These are phyloP conservation scores for Heterotilapia buettikoferi DNA, from an alignment of 2,113 vertebrate genomes.

Conservation along the genomic window DNA sequence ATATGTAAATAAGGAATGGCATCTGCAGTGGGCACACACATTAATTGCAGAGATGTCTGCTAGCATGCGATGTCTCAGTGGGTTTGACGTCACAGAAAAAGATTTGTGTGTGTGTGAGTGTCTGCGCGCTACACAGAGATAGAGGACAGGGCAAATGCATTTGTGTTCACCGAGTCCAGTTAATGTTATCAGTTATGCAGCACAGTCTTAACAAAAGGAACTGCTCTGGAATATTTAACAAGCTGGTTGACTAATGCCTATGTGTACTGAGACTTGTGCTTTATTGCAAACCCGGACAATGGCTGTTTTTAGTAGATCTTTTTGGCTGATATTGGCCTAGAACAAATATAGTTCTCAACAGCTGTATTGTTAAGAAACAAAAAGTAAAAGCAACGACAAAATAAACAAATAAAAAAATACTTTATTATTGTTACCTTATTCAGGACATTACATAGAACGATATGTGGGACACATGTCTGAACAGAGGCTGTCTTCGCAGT, in stretches of 20 bases:
- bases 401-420: too few species aligned
- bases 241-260: background rate
- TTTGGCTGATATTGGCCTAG: background rate
- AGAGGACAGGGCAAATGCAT: background rate
- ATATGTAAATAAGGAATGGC: conserved; percentile 63
- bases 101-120: background rate
- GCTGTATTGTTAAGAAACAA: too few species aligned
- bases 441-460: too few species aligned
- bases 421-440: too few species aligned
- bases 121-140: background rate
- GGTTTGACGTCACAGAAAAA: conserved; percentile 24
- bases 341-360: background rate
- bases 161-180: background rate
- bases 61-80: background rate
- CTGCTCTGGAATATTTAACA: background rate
- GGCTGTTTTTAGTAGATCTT: background rate
- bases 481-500: too few species aligned
- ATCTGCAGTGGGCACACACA: conserved; percentile 26
- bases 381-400: too few species aligned
- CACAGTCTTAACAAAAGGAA: background rate
- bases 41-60: conserved; percentile 29
- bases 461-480: too few species aligned
- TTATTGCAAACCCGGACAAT: background rate
- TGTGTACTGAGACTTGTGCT: background rate
- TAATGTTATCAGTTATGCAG: background rate